phyloP scores from a whole-genome alignment of 2,888 invertebrate genomes.

The Drosophila austrosaltans region DNA sequence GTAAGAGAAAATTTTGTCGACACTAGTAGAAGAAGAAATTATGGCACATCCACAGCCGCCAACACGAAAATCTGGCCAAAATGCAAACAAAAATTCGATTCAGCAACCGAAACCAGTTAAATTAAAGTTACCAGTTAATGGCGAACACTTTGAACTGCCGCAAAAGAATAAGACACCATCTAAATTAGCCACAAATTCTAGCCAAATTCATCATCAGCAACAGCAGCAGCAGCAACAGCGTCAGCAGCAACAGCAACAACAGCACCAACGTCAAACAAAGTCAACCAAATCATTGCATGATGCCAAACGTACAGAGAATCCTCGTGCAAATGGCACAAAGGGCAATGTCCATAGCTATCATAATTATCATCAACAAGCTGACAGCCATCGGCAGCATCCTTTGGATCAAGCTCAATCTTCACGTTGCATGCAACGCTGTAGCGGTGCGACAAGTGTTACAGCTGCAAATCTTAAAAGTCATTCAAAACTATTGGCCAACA shows the following conservation, averaged over 20 bases:
- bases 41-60: slow-evolving; percentile 3
- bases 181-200: not conserved
- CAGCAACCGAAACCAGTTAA: not conserved
- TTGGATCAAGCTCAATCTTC: not conserved
- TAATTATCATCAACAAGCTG: not conserved
- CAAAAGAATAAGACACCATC: not conserved
- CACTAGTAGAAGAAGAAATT: not conserved
- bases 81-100: not conserved
- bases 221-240: not conserved
- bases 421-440: not conserved
- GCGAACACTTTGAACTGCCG: not conserved
- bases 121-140: not conserved
- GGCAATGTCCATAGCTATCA: too few relatives aligned
- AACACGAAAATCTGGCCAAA: slow-evolving; percentile 7
- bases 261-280: not conserved
- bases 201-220: not conserved
- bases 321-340: not conserved
- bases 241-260: not conserved
- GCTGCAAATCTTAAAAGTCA: not conserved
- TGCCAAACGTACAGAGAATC: not conserved
- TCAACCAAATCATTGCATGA: not conserved
- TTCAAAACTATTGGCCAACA: not conserved
- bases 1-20: slow-evolving; percentile 24
- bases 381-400: not conserved
- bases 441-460: not conserved